These are phyloP conservation scores for Bradypodion pumilum DNA, from an alignment of 2,797 vertebrate genomes.

Conservation along the genomic window DNA sequence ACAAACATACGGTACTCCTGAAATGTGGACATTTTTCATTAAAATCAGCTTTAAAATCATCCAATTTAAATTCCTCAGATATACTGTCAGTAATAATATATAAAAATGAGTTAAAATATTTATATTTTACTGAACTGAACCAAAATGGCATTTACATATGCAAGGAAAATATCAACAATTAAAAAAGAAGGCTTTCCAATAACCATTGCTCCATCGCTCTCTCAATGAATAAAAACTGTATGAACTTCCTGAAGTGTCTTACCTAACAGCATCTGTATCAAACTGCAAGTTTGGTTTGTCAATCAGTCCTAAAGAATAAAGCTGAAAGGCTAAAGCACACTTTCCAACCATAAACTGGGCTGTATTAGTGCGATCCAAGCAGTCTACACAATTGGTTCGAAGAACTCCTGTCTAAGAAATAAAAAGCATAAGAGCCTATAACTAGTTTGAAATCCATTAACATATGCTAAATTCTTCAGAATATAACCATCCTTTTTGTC, in stretches of 20 bases:
- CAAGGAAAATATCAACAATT: constrained; percentile 14
- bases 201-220: no score
- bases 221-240: not conserved
- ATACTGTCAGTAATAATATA: not conserved
- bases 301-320: constrained; percentile 92
- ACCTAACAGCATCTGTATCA: constrained; percentile 97
- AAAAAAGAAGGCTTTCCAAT: constrained; percentile 9
- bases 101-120: not conserved
- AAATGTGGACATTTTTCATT: not conserved
- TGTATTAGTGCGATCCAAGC: constrained; percentile 95
- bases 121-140: not conserved
- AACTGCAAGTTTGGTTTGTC: constrained; percentile 97
- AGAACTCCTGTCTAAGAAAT: constrained; percentile 89
- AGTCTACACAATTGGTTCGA: constrained; percentile 96
- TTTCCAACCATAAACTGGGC: constrained; percentile 99
- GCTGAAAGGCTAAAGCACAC: constrained; percentile 95
- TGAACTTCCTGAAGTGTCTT: constrained; percentile 47
- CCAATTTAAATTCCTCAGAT: not conserved
- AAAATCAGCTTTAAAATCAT: not conserved
- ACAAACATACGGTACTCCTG: not conserved
- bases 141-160: not conserved
- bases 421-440: constrained; percentile 11
- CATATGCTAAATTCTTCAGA: constrained; percentile 5
- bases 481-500: not conserved
- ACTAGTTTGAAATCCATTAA: constrained; percentile 30